Percentiles rank a stretch among this genome's conserved stretches.
These are phyloP conservation scores for Triplophysa siluroides DNA, from an alignment of 2,113 vertebrate genomes.

Conservation along the genomic window DNA sequence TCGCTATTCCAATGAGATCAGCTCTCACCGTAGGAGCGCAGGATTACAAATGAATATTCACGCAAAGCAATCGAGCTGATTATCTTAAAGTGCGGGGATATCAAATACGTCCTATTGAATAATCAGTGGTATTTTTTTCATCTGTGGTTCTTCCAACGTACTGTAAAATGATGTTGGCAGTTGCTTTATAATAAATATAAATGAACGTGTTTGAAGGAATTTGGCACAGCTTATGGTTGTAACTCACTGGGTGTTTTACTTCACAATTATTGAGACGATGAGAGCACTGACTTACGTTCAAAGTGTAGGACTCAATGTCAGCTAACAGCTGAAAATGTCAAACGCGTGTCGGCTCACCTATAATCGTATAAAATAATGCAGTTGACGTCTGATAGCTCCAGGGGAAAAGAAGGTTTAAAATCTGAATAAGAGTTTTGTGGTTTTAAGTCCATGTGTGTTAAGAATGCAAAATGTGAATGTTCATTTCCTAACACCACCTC, in stretches of 20 bases:
- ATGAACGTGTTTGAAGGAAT: not conserved
- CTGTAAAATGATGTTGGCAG: not conserved
- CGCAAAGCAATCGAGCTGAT: conserved; percentile 25
- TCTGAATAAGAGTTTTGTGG: not conserved
- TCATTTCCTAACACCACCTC: too few species aligned
- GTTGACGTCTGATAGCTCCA: not conserved
- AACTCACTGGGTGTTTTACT: not conserved
- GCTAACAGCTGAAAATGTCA: not conserved
- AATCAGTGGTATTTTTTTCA: conserved; percentile 16
- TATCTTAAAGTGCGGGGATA: conserved; percentile 12
- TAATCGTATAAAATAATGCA: conserved; percentile 3
- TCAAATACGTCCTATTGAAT: conserved; percentile 28
- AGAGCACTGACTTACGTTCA: not conserved
- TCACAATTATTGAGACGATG: not conserved
- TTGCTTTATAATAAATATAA: conserved; percentile 11
- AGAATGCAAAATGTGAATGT: too few species aligned
- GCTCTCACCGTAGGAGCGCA: conserved; percentile 1
- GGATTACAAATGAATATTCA: conserved; percentile 8
- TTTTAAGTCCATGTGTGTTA: not conserved
- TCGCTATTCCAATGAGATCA: conserved; percentile 20
- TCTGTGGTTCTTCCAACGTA: not conserved
- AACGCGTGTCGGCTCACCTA: not conserved
- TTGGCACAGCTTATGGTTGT: not conserved
- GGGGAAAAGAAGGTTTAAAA: not conserved
- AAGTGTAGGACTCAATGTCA: not conserved